These are phyloP conservation scores for Macrosiphum euphorbiae DNA, from an alignment of 2,888 invertebrate genomes.

Conservation along the genomic window DNA sequence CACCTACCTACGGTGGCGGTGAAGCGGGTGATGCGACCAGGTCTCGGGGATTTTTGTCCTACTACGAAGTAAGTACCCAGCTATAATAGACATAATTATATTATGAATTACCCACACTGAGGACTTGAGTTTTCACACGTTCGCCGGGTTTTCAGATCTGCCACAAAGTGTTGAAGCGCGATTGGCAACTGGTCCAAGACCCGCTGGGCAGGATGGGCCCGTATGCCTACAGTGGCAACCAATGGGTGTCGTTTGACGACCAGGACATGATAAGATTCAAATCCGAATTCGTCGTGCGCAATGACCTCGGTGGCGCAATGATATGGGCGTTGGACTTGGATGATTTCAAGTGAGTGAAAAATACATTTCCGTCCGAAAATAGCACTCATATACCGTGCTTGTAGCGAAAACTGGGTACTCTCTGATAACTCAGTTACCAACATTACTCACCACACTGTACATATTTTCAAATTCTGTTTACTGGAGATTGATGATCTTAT, in stretches of 20 bases:
- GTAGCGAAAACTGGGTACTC: too few relatives aligned
- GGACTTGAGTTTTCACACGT: neutral
- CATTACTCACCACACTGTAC: too few relatives aligned
- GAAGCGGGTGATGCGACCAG: constrained; percentile 90
- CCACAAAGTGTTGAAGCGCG: constrained; percentile 79
- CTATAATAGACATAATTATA: neutral
- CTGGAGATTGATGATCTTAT: too few relatives aligned
- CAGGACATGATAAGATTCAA: constrained; percentile 86
- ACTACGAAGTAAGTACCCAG: constrained; percentile 80
- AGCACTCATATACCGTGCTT: neutral
- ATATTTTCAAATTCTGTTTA: too few relatives aligned
- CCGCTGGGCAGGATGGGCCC: constrained; percentile 87
- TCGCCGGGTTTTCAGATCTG: constrained; percentile 77
- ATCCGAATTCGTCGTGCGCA: constrained; percentile 83
- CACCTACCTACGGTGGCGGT: constrained; percentile 86
- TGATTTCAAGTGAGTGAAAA: constrained; percentile 76
- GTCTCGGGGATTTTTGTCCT: constrained; percentile 88
- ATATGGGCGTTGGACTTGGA: constrained; percentile 91
- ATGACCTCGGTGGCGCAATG: constrained; percentile 89
- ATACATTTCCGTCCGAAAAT: constrained; percentile 38
- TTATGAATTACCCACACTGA: neutral
- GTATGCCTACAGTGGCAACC: constrained; percentile 85
- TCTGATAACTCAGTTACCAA: too few relatives aligned
- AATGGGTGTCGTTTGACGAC: constrained; percentile 96
- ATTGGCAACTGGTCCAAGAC: constrained; percentile 85